phyloP scores from a whole-genome alignment of 1,140 invertebrate genomes.

The Aphis craccivora region DNA sequence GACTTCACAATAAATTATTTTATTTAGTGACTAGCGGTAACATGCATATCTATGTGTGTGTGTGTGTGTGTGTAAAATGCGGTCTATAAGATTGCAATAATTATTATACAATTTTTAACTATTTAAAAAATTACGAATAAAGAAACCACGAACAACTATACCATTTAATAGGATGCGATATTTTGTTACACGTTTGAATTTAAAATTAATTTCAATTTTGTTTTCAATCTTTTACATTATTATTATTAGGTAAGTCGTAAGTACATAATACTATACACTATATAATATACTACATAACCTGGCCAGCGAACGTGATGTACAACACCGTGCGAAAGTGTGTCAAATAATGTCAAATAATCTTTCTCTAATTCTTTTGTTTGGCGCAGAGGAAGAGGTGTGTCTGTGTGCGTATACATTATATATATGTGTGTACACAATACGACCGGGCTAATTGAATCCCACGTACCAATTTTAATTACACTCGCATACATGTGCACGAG shows the following conservation, averaged over 20 bases:
- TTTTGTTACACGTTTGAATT: neutral
- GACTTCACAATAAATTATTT: neutral
- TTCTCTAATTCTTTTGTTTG: conserved; percentile 40
- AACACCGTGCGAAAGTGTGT: conserved; percentile 18
- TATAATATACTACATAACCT: neutral
- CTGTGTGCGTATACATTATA: neutral
- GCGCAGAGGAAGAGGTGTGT: neutral
- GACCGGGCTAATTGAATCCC: conserved; percentile 54
- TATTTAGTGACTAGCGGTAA: no score
- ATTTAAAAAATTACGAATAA: neutral
- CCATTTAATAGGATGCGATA: neutral
- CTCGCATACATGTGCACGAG: neutral
- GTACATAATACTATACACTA: neutral
- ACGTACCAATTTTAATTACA: conserved; percentile 45
- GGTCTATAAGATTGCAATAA: no score
- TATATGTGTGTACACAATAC: conserved; percentile 24
- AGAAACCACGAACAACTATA: neutral
- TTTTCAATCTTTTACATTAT: neutral
- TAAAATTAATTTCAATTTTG: neutral
- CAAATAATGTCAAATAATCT: conserved; percentile 38
- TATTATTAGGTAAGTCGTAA: neutral
- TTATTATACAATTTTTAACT: no score
- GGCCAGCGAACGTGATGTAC: neutral
- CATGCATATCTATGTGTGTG: no score
- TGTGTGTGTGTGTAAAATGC: no score